Conservation (phyloP, 2,797 vertebrate genomes). For the Cynodonichthys magdalenae region DNA sequence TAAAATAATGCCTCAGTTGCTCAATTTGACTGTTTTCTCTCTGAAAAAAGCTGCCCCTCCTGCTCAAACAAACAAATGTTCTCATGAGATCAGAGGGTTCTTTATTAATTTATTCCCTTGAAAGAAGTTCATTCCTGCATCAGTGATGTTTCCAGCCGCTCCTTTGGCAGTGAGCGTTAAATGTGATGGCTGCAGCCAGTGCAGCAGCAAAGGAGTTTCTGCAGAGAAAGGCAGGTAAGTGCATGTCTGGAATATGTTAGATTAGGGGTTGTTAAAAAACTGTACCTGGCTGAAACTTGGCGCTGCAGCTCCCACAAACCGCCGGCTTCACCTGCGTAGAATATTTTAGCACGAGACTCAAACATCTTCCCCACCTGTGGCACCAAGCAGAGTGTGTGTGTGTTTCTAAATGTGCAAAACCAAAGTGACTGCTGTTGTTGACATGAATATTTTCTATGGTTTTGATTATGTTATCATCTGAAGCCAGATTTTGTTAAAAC, state of each 20-base stretch:
- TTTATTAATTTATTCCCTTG: slow-evolving; percentile 49
- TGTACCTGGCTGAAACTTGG: slow-evolving; percentile 64
- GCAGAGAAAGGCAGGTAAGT: slow-evolving; percentile 81
- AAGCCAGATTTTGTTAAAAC: slow-evolving; percentile 1
- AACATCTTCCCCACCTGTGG: slow-evolving; percentile 9
- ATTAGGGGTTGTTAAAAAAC: slow-evolving; percentile 70
- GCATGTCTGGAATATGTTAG: slow-evolving; percentile 80
- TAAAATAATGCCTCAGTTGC: background rate
- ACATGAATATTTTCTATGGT: background rate
- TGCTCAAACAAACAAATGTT: background rate
- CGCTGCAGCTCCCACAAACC: slow-evolving; percentile 19
- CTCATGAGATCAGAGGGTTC: slow-evolving; percentile 19
- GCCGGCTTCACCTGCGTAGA: slow-evolving; percentile 4
- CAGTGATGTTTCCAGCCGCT: slow-evolving; percentile 47
- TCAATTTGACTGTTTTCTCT: background rate
- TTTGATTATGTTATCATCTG: background rate
- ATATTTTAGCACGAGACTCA: slow-evolving; percentile 31
- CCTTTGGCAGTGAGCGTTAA: slow-evolving; percentile 44
- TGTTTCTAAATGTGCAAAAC: background rate
- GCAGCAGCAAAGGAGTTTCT: slow-evolving; percentile 63
- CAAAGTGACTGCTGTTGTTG: background rate
- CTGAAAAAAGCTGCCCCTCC: slow-evolving; percentile 5
- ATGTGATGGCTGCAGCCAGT: slow-evolving; percentile 64
- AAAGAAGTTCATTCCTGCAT: slow-evolving; percentile 56
- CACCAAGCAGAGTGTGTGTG: background rate